These are phyloP conservation scores for Toxotes lorentzi DNA, from an alignment of 2,797 vertebrate genomes.

Conservation along the genomic window DNA sequence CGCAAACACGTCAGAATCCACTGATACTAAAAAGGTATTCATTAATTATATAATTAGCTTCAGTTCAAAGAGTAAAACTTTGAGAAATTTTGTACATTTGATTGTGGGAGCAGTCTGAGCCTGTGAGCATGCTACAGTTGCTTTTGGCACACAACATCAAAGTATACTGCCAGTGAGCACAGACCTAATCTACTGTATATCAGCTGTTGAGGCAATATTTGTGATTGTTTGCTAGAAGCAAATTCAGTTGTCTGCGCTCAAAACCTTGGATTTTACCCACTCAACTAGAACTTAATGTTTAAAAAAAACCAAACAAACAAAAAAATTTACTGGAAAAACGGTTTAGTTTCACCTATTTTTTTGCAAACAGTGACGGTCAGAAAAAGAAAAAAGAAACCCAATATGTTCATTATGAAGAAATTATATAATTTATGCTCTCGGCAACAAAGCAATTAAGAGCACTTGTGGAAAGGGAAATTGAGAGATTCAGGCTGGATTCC, in stretches of 20 bases:
- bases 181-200: slow-evolving; percentile 22
- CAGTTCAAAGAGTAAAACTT: slow-evolving; percentile 14
- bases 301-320: background rate
- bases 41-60: slow-evolving; percentile 37
- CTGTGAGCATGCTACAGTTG: slow-evolving; percentile 19
- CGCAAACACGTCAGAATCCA: slow-evolving; percentile 35
- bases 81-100: slow-evolving; percentile 8
- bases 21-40: slow-evolving; percentile 40
- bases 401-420: slow-evolving; percentile 12
- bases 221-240: slow-evolving; percentile 10
- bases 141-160: slow-evolving; percentile 29
- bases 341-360: background rate
- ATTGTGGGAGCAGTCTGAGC: slow-evolving; percentile 20
- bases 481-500: background rate
- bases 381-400: background rate
- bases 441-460: slow-evolving; percentile 20
- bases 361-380: background rate
- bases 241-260: slow-evolving; percentile 6
- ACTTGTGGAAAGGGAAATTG: slow-evolving; percentile 1
- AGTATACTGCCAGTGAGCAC: slow-evolving; percentile 1
- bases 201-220: slow-evolving; percentile 32
- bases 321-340: background rate
- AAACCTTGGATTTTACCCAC: background rate
- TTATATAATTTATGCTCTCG: slow-evolving; percentile 6
- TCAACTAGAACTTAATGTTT: background rate